Evolutionary conservation across 2,113 vertebrate genomes (phyloP).

Genomic region (cattle (Bos taurus)): ARS-UCD2.0 NC_037349.1:11724501-11725000

Average conservation of each 20-base stretch:
- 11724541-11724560: background rate
- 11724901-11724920: background rate
- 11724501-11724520: background rate
- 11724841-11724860: background rate
- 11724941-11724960: background rate
- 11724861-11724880: background rate
- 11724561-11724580: background rate
- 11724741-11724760: background rate
- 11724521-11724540: background rate
- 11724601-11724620: background rate
- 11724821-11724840: background rate
- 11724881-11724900: background rate
- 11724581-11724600: background rate
- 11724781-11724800: background rate
- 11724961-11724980: background rate
- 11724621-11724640: background rate
- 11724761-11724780: background rate
- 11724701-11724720: background rate
- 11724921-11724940: background rate
- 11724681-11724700: background rate
- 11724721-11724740: background rate
- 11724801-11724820: background rate
- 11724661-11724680: background rate
- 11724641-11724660: background rate
- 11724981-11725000: background rate